A percentile compares a stretch with the other conserved stretches of the same genome.
Conservation (phyloP, 2,888 invertebrate species). For the Mechanitis mazaeus region DNA sequence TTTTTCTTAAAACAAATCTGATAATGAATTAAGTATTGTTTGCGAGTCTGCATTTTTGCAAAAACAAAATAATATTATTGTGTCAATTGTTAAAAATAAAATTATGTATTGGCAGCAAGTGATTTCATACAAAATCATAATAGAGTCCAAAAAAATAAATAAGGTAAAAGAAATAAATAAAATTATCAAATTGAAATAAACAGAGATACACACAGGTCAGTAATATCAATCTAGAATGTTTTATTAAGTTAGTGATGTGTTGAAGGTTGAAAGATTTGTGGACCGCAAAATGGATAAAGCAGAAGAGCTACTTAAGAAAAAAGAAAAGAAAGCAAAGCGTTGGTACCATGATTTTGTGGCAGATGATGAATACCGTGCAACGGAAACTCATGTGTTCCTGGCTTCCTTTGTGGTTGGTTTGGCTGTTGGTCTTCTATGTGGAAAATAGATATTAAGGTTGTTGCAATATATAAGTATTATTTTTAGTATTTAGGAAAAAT, state of each 20-base stretch:
- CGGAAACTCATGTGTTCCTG: conserved; percentile 87
- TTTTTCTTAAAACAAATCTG: no score
- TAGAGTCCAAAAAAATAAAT: no score
- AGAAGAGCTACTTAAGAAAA: conserved; percentile 83
- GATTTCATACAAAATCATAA: no score
- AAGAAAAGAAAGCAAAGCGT: conserved; percentile 81
- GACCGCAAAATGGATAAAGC: conserved; percentile 89
- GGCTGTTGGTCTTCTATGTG: conserved; percentile 81
- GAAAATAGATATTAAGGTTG: conserved; percentile 46
- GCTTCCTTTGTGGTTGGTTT: conserved; percentile 88
- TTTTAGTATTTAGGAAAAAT: not conserved
- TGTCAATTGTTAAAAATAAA: no score
- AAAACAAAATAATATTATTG: no score
- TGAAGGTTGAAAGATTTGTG: conserved; percentile 87
- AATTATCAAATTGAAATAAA: no score
- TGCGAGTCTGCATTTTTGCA: no score
- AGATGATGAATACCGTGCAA: conserved; percentile 80
- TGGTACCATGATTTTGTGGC: conserved; percentile 85
- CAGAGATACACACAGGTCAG: no score
- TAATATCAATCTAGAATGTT: no score
- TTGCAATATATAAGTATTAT: conserved; percentile 1
- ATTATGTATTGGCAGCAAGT: no score
- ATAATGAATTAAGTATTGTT: no score
- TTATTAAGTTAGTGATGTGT: conserved; percentile 32
- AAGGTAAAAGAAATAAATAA: no score